Evolutionary conservation across 2,888 invertebrate genomes (phyloP), one percentile per base, ranked within the genome.

Genomic region (Platycnemis pennipes): DNA sequence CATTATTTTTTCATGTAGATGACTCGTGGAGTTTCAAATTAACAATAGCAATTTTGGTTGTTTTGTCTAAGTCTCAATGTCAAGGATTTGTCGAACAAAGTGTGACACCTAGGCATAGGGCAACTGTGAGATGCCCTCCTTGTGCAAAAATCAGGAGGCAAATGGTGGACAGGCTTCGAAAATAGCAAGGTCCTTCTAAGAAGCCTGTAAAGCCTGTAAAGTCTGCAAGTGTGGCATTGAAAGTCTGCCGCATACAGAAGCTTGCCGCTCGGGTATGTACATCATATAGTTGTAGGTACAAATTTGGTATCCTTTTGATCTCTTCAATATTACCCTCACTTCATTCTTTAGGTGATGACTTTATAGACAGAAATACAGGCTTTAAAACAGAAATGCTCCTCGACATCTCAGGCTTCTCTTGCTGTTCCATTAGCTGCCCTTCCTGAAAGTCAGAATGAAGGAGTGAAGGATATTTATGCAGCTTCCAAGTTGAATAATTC

Each of bases 401-500:
- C 22, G 56, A 22, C 56, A 13, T 46, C 19, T 56, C 19, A 56
- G 22, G 56, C 13, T 19, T 13, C 56, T 56, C 13, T 56, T 56
- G 56, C 56, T 56, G 56, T 22, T 56, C 8, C 11, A 56, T 56
- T 56, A 22, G 56, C 56, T 22, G 3, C 19, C 56, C 56, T 56
- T 22, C 56, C 56, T 3, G 56, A 56, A 22, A 56, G 22, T 16
- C 56, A 56, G 56, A 13, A 56, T 13, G 56, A 56, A 56, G 56
- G 56, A 19, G 56, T 56, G 56, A 56, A 22, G 56, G 56, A 13
- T 56, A 56, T 56, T 56, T 56, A 95, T 19, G 56, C 89, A 22
- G 88, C 94, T 46, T 85, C 95, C 19, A 94, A 94, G 86, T 37
- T 94, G 16, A 94, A 94, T 45, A 77, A 87, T 13, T 19, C 94